Evolutionary conservation across 2,113 vertebrate genomes (phyloP).

Genomic region (Acrocephalus kingi): DNA sequence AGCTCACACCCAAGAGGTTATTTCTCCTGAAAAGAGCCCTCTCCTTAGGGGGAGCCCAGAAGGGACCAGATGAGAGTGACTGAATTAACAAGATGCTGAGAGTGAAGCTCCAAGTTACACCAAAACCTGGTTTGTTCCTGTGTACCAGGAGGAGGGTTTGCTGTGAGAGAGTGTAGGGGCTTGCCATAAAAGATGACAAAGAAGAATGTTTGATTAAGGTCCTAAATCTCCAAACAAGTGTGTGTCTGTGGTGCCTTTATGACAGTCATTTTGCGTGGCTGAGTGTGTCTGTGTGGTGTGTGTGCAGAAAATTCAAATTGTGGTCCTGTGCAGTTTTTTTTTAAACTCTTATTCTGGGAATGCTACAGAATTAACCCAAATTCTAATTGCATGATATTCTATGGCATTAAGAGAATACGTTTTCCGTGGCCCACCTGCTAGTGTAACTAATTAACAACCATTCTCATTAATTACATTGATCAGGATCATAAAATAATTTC

Average conservation of each 20-base stretch:
- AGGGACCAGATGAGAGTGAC: background rate
- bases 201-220: background rate
- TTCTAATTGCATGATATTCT: conserved; percentile 36
- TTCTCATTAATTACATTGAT: conserved; percentile 84
- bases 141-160: background rate
- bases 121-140: background rate
- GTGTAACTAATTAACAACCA: conserved; percentile 80
- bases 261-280: background rate
- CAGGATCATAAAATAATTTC: conserved; percentile 81
- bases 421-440: conserved; percentile 76
- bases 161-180: background rate
- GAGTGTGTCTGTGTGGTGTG: background rate
- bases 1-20: conserved; percentile 10
- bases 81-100: background rate
- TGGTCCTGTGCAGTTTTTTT: background rate
- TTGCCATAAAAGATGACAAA: background rate
- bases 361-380: conserved; percentile 15
- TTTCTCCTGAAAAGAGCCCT: background rate
- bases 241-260: background rate
- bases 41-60: background rate
- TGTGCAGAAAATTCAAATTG: background rate
- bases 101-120: background rate
- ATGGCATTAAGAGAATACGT: conserved; percentile 58
- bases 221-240: background rate
- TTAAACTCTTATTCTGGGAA: background rate